A percentile compares a stretch with the other conserved stretches of the same genome.
These are phyloP conservation scores for Sphinx pinastri DNA, from an alignment of 2,888 invertebrate genomes.

Conservation along the genomic window DNA sequence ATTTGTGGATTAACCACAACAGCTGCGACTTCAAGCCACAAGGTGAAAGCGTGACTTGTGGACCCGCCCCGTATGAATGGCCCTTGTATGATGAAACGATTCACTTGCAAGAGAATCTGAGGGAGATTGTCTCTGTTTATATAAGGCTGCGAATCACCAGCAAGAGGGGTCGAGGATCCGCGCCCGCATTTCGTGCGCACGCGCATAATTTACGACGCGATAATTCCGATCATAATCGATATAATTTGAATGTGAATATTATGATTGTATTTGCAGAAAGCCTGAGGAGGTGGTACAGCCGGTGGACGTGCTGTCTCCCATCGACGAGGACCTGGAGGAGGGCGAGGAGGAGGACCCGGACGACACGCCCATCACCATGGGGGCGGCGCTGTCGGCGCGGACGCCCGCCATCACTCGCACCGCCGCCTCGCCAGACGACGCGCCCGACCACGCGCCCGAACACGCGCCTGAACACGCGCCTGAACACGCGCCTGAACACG, in stretches of 20 bases:
- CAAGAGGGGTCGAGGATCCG: too few relatives aligned
- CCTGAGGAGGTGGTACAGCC: slow-evolving; percentile 86
- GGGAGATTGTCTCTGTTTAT: too few relatives aligned
- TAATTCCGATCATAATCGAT: too few relatives aligned
- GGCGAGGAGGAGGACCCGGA: slow-evolving; percentile 89
- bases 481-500: not conserved
- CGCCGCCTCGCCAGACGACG: slow-evolving; percentile 86
- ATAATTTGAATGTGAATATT: not conserved
- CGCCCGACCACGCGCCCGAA: slow-evolving; percentile 57
- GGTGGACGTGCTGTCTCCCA: slow-evolving; percentile 90
- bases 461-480: not conserved
- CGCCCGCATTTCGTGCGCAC: too few relatives aligned
- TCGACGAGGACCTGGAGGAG: slow-evolving; percentile 90
- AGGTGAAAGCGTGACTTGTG: too few relatives aligned
- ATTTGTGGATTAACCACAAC: too few relatives aligned
- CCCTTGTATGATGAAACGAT: too few relatives aligned
- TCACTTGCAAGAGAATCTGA: too few relatives aligned
- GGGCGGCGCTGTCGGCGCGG: slow-evolving; percentile 54
- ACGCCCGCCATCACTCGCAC: slow-evolving; percentile 92
- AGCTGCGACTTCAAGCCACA: too few relatives aligned
- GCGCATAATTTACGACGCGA: too few relatives aligned
- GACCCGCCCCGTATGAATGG: too few relatives aligned
- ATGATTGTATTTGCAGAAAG: slow-evolving; percentile 55
- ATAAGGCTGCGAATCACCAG: too few relatives aligned
- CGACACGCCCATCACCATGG: slow-evolving; percentile 88